These are phyloP conservation scores for Brachypterus glaber DNA, from an alignment of 2,888 invertebrate genomes.

Conservation along the genomic window DNA sequence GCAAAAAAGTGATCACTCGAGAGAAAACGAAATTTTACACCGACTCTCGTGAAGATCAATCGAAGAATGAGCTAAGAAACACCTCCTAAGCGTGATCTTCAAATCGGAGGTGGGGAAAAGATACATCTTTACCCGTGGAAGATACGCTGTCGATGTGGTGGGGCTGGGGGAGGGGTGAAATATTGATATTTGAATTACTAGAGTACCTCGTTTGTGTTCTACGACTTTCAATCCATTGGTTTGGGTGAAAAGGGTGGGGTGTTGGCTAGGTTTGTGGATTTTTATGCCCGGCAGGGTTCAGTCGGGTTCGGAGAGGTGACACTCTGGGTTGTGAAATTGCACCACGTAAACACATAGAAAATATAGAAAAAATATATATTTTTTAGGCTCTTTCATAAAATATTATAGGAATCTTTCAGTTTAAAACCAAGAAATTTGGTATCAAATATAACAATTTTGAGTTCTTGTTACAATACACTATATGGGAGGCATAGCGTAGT, in stretches of 20 bases:
- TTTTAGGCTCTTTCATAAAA: too few relatives aligned
- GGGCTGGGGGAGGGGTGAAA: constrained; percentile 34
- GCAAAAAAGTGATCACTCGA: too few relatives aligned
- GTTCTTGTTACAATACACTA: too few relatives aligned
- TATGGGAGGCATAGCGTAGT: too few relatives aligned
- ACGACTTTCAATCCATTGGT: constrained; percentile 37
- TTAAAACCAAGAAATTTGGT: too few relatives aligned
- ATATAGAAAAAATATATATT: too few relatives aligned
- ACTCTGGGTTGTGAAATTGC: too few relatives aligned
- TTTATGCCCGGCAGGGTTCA: constrained; percentile 22
- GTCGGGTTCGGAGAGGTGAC: too few relatives aligned
- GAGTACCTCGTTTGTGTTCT: constrained; percentile 34
- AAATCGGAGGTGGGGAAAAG: constrained; percentile 31
- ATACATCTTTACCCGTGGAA: constrained; percentile 33
- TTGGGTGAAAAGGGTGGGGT: constrained; percentile 32
- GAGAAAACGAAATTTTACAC: too few relatives aligned
- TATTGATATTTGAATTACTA: constrained; percentile 40
- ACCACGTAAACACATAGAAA: too few relatives aligned
- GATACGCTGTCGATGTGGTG: constrained; percentile 25
- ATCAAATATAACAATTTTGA: too few relatives aligned
- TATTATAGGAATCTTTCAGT: too few relatives aligned
- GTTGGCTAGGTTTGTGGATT: constrained; percentile 20
- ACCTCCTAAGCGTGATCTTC: constrained; percentile 34
- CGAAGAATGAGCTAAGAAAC: constrained; percentile 37
- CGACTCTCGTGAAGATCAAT: constrained; percentile 29